Percentiles rank a stretch among this genome's conserved stretches.
phyloP scores from a whole-genome alignment of 2,113 vertebrate genomes.

The Mormyrus iriodes region DNA sequence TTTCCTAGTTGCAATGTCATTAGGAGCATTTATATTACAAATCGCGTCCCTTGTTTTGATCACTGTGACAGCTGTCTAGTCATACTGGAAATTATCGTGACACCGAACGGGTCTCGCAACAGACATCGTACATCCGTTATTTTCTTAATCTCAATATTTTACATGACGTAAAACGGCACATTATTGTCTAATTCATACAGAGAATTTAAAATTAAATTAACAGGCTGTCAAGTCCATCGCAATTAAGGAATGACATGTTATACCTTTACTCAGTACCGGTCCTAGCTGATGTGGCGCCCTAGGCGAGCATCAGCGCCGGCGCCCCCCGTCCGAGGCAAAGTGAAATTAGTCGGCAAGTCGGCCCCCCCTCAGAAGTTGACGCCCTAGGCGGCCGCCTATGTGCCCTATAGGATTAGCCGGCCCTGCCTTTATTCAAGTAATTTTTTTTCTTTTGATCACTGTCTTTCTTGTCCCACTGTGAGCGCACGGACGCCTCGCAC shows the following conservation, averaged over 20 bases:
- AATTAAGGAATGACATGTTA: not conserved
- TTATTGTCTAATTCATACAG: not conserved
- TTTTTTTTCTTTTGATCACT: not conserved
- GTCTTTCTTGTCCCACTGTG: not conserved
- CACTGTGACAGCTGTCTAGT: not conserved
- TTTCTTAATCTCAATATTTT: too few species aligned
- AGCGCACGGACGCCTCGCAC: not conserved
- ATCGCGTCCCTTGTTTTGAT: not conserved
- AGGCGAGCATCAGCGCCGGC: too few species aligned
- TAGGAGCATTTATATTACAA: not conserved
- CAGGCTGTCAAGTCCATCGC: not conserved
- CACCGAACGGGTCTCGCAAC: not conserved
- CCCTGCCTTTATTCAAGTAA: not conserved
- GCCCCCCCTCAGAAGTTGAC: too few species aligned
- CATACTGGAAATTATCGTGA: too few species aligned
- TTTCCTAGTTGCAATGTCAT: not conserved
- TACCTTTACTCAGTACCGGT: not conserved
- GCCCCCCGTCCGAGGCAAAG: too few species aligned
- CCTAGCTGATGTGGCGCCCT: too few species aligned
- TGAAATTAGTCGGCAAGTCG: too few species aligned
- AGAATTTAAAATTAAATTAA: not conserved
- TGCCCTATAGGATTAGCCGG: too few species aligned
- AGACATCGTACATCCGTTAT: not conserved
- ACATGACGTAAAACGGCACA: not conserved
- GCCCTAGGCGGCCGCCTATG: too few species aligned